Percentiles rank a stretch among this genome's conserved stretches.
phyloP scores from a whole-genome alignment of 2,797 vertebrate species.

The Coranthus polyacanthus region DNA sequence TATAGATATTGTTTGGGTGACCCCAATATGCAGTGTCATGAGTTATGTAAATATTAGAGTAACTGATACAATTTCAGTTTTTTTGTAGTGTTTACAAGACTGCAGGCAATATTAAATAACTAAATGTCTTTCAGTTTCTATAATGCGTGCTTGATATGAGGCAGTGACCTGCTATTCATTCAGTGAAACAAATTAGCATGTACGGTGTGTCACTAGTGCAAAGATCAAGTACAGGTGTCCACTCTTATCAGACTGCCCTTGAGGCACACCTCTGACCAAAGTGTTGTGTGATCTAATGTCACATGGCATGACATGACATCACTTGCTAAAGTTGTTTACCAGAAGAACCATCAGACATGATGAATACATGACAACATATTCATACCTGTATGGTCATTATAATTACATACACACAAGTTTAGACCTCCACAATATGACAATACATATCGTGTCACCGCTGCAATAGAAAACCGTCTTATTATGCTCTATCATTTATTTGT shows the following conservation, averaged over 20 bases:
- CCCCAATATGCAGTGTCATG: background rate
- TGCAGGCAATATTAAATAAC: background rate
- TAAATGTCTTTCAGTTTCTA: background rate
- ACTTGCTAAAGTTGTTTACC: background rate
- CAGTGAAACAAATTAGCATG: slow-evolving; percentile 16
- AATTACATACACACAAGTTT: background rate
- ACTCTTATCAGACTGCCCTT: slow-evolving; percentile 13
- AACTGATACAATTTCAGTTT: background rate
- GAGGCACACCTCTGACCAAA: slow-evolving; percentile 21
- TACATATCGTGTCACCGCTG: no score
- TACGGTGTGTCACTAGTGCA: slow-evolving; percentile 34
- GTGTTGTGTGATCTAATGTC: background rate
- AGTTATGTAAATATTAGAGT: background rate
- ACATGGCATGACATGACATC: background rate
- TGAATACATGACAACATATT: background rate
- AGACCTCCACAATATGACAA: no score
- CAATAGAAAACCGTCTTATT: no score
- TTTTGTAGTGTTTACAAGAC: background rate
- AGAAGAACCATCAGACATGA: background rate
- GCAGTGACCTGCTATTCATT: background rate
- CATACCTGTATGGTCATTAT: background rate
- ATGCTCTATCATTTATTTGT: no score
- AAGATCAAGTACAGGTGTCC: slow-evolving; percentile 39
- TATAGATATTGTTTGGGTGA: no score
- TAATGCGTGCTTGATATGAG: slow-evolving; percentile 6